These are phyloP conservation scores for Melieria crassipennis DNA, from an alignment of 2,888 invertebrate species.

Conservation along the genomic window DNA sequence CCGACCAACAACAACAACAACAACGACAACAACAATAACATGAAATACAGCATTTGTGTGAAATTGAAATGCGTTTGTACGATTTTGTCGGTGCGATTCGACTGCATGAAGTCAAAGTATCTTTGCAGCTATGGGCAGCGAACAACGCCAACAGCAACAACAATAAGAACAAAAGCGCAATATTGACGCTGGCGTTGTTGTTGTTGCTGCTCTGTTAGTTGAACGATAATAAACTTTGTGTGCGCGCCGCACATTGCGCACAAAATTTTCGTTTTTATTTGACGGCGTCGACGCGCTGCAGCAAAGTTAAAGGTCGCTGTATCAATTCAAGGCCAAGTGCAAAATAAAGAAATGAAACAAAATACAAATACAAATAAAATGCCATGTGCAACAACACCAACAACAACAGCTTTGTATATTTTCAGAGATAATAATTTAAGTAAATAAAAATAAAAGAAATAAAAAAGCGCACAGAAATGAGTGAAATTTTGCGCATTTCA, in stretches of 20 bases:
- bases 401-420: constrained; percentile 4
- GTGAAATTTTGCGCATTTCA: too few relatives aligned
- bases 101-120: too few relatives aligned
- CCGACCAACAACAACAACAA: not conserved
- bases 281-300: constrained; percentile 4
- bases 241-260: not conserved
- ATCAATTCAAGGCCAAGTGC: constrained; percentile 61
- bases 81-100: too few relatives aligned
- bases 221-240: too few relatives aligned
- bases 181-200: not conserved
- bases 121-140: too few relatives aligned
- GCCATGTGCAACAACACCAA: constrained; percentile 19
- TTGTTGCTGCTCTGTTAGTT: too few relatives aligned
- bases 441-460: constrained; percentile 23
- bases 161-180: too few relatives aligned
- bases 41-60: not conserved
- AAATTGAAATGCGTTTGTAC: not conserved
- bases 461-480: constrained; percentile 11
- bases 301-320: constrained; percentile 61
- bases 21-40: constrained; percentile 18
- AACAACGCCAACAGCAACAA: too few relatives aligned
- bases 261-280: constrained; percentile 15
- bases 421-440: constrained; percentile 27
- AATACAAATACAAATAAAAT: constrained; percentile 21
- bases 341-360: constrained; percentile 38